Evolutionary conservation across 2,113 vertebrate genomes (phyloP).

Genomic region (Protomyctophum bolini): DNA sequence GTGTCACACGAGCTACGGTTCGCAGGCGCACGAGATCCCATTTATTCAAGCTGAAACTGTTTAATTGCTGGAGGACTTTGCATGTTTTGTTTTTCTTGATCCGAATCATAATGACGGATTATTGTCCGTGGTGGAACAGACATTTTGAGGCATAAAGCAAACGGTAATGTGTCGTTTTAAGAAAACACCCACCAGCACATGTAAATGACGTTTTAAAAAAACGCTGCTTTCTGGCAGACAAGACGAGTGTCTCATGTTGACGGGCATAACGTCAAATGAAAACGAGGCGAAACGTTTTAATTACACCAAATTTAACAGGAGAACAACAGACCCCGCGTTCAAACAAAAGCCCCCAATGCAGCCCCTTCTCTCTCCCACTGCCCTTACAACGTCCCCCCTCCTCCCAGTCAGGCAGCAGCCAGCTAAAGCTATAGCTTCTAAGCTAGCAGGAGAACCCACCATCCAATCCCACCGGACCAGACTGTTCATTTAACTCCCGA

Average conservation of each 20-base stretch:
- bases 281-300: conserved; percentile 11
- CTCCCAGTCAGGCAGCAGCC: conserved; percentile 49
- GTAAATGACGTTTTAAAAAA: background rate
- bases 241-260: background rate
- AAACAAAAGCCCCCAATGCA: conserved; percentile 78
- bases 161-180: background rate
- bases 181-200: background rate
- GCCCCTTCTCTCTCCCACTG: conserved; percentile 59
- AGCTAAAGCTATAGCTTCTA: conserved; percentile 51
- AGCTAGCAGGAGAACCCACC: conserved; percentile 3
- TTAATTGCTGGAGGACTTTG: background rate
- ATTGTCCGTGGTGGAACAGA: background rate
- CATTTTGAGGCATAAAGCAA: too few species aligned
- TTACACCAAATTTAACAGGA: conserved; percentile 27
- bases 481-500: too few species aligned
- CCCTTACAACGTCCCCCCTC: conserved; percentile 55
- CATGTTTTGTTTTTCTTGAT: background rate
- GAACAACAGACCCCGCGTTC: conserved; percentile 36
- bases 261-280: background rate
- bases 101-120: background rate
- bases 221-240: background rate
- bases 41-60: background rate
- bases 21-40: conserved; percentile 29
- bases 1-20: conserved; percentile 58
- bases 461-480: too few species aligned